Conservation (phyloP, 2,888 invertebrate genomes). For the Ectobius pallidus region DNA sequence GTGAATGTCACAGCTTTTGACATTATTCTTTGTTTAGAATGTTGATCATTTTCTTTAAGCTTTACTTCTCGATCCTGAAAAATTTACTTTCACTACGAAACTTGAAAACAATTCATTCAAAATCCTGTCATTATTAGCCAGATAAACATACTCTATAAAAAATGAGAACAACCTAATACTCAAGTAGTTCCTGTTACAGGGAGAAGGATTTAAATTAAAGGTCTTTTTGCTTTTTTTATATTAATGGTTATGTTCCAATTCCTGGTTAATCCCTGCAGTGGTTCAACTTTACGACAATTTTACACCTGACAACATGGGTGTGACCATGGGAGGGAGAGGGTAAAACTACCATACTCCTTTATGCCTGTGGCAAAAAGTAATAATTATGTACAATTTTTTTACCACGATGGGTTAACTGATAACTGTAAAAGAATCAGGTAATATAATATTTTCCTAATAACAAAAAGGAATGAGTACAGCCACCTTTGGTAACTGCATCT, state of each 20-base stretch:
- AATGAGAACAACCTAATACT: neutral
- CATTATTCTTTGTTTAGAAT: slow-evolving; percentile 28
- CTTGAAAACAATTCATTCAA: slow-evolving; percentile 1
- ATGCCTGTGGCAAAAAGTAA: slow-evolving; percentile 39
- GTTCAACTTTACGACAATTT: slow-evolving; percentile 34
- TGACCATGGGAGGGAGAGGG: slow-evolving; percentile 16
- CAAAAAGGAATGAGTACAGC: slow-evolving; percentile 41
- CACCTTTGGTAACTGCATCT: slow-evolving; percentile 36
- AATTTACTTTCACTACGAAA: slow-evolving; percentile 7
- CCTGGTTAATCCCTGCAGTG: slow-evolving; percentile 43
- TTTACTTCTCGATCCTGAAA: neutral
- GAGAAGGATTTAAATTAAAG: too few relatives aligned
- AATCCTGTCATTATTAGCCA: neutral
- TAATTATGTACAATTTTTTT: slow-evolving; percentile 42
- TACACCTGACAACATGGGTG: slow-evolving; percentile 36
- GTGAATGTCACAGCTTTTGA: slow-evolving; percentile 39
- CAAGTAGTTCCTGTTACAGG: slow-evolving; percentile 7
- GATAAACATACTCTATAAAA: slow-evolving; percentile 21
- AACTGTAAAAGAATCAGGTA: slow-evolving; percentile 40
- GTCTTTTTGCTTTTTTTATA: neutral
- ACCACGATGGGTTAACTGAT: slow-evolving; percentile 38
- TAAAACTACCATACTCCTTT: slow-evolving; percentile 22
- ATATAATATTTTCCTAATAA: slow-evolving; percentile 42
- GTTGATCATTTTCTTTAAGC: slow-evolving; percentile 11
- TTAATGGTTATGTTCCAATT: slow-evolving; percentile 37